Evolutionary conservation across 2,888 invertebrate species (phyloP), one percentile per base, ranked within the genome.

Genomic region (Drosophila rubida): DNA sequence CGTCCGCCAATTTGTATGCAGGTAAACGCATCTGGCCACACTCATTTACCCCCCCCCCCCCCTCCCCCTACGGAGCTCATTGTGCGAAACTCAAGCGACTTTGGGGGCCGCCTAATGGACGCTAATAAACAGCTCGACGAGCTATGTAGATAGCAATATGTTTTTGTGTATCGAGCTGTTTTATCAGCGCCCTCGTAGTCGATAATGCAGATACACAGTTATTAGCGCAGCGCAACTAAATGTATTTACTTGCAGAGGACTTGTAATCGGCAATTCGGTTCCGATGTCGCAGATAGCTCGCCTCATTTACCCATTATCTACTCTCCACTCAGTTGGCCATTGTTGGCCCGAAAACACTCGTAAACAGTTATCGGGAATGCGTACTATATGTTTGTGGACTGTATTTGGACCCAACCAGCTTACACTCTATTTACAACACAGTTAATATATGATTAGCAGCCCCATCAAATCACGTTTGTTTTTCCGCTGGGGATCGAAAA

Each of bases 121-220:
- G 62, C 55, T 58, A 69, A 62, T 75, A 76, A 74, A 69, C 50
- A 67, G 35, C 50, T 16, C 53, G 42, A 7, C 59, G 79, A 80
- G n/a, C n/a, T n/a, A n/a, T n/a, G n/a, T n/a, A n/a, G 82, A 80
- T 80, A 80, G 61, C 63, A 50, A 69, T 65, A 72, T 73, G 44
- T 55, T 44, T 32, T 32, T 45, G 37, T 27, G 37, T 35, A 39
- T 44, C 30, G 4, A 22, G 44, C 14, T 53, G 8, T 9, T 14
- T 69, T 82, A 84, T 80, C 76, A 59, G 69, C 35, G 13, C 27
- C 45, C 11, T 62, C 30, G 32, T n/a, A 11, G 4, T 32, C 42
- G 82, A 81, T 85, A 81, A 79, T 80, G 75, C 75, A 66, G 63
- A 82, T 65, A 82, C 82, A 85, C 76, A 82, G 82, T 85, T 82